A percentile compares a stretch with the other conserved stretches of the same genome.
These are phyloP conservation scores for Lagocephalus sceleratus DNA, from an alignment of 2,797 vertebrate genomes.

Conservation along the genomic window DNA sequence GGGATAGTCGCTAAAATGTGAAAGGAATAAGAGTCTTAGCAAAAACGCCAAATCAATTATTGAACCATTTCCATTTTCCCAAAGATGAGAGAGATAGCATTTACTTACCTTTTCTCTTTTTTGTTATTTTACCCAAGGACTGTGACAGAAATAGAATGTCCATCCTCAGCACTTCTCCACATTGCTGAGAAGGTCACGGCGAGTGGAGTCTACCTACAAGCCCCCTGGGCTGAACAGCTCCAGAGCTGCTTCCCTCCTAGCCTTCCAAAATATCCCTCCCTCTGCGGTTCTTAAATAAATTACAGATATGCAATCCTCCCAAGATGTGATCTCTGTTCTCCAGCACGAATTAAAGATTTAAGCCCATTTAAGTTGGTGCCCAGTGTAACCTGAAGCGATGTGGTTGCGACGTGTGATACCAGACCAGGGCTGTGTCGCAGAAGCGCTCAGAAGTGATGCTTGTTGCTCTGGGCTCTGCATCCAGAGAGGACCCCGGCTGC, in stretches of 20 bases:
- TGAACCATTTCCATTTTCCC: constrained; percentile 45
- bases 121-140: constrained; percentile 29
- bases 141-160: constrained; percentile 51
- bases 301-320: constrained; percentile 70
- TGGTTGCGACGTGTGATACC: constrained; percentile 59
- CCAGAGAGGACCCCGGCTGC: constrained; percentile 32
- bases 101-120: constrained; percentile 40
- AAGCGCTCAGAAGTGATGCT: constrained; percentile 49
- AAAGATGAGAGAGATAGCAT: constrained; percentile 23
- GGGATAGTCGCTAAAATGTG: constrained; percentile 37
- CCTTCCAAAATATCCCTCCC: constrained; percentile 67
- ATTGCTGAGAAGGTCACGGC: constrained; percentile 57
- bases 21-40: constrained; percentile 50
- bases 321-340: constrained; percentile 77
- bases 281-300: constrained; percentile 75
- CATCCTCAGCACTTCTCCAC: constrained; percentile 36
- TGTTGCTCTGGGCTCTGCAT: constrained; percentile 48
- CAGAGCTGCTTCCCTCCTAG: constrained; percentile 57
- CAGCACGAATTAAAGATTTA: constrained; percentile 76
- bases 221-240: constrained; percentile 55
- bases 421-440: constrained; percentile 58
- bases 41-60: constrained; percentile 61
- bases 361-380: constrained; percentile 74
- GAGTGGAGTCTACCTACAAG: constrained; percentile 55
- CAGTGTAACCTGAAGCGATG: constrained; percentile 67